Evolutionary conservation across 2,113 vertebrate genomes (phyloP).

Genomic region (Smithornis capensis): DNA sequence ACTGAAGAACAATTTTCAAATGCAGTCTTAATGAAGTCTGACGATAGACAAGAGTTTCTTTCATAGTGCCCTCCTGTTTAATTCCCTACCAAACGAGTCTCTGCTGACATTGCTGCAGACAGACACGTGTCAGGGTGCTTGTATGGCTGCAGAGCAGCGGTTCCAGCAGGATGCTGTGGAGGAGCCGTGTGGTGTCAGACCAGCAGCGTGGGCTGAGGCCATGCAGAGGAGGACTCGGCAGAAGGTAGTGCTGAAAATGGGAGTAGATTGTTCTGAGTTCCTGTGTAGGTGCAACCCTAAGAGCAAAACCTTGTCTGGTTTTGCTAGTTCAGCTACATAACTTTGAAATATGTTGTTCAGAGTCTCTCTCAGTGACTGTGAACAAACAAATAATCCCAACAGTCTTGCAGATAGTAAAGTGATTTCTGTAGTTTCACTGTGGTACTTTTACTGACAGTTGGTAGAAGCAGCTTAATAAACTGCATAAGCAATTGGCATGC

Average conservation of each 20-base stretch:
- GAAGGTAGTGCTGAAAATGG: neutral
- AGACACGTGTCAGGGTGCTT: rapidly evolving
- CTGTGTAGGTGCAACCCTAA: neutral
- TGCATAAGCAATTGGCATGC: neutral
- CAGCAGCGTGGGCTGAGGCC: neutral
- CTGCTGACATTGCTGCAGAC: neutral
- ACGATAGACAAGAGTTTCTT: neutral
- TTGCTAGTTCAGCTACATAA: neutral
- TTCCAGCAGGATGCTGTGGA: neutral
- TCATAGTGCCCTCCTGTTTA: neutral
- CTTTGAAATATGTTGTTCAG: neutral
- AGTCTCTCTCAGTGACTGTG: neutral
- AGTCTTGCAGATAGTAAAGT: neutral
- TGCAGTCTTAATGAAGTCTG: neutral
- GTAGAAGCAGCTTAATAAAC: slow-evolving; percentile 17
- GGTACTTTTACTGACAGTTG: neutral
- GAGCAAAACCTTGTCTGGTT: neutral
- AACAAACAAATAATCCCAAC: neutral
- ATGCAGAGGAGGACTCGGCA: rapidly evolving
- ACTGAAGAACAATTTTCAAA: neutral
- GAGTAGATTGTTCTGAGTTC: neutral
- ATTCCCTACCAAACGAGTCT: rapidly evolving
- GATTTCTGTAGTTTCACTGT: neutral
- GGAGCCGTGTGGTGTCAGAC: rapidly evolving
- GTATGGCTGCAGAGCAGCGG: neutral